Evolutionary conservation across 2,888 invertebrate genomes (phyloP).

Genomic region (Atherix ibis): DNA sequence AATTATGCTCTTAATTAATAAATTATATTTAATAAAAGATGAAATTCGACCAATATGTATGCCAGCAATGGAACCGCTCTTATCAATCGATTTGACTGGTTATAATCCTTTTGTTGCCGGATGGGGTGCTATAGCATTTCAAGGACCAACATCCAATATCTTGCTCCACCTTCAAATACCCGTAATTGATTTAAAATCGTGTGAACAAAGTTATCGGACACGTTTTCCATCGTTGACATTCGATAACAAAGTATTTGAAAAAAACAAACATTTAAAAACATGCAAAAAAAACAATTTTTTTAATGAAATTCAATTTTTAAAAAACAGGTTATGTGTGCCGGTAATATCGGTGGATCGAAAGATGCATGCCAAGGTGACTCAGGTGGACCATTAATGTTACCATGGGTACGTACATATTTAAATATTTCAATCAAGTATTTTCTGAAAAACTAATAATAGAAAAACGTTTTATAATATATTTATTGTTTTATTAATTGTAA

Average conservation of each 20-base stretch:
- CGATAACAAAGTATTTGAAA: conserved; percentile 10
- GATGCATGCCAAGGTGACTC: conserved; percentile 33
- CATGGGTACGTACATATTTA: conserved; percentile 22
- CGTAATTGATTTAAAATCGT: conserved; percentile 24
- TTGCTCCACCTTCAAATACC: conserved; percentile 37
- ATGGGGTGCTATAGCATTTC: conserved; percentile 53
- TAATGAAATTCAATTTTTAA: conserved; percentile 1
- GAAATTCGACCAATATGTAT: conserved; percentile 59
- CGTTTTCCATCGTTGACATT: conserved; percentile 15
- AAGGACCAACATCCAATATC: conserved; percentile 24
- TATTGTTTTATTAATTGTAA: conserved; percentile 1
- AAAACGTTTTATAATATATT: conserved; percentile 1
- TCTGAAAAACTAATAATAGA: background rate
- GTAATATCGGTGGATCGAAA: conserved; percentile 17
- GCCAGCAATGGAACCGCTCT: conserved; percentile 40
- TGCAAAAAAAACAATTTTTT: background rate
- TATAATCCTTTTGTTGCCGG: conserved; percentile 59
- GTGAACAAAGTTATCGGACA: conserved; percentile 31
- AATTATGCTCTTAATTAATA: conserved; percentile 2
- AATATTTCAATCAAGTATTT: no score
- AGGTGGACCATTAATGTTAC: conserved; percentile 32
- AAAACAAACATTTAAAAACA: background rate
- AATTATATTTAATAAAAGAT: conserved; percentile 30
- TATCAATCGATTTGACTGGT: conserved; percentile 37
- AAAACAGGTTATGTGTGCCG: conserved; percentile 28